phyloP scores from a whole-genome alignment of 2,888 invertebrate species.

The Dolichomitus sp. region DNA sequence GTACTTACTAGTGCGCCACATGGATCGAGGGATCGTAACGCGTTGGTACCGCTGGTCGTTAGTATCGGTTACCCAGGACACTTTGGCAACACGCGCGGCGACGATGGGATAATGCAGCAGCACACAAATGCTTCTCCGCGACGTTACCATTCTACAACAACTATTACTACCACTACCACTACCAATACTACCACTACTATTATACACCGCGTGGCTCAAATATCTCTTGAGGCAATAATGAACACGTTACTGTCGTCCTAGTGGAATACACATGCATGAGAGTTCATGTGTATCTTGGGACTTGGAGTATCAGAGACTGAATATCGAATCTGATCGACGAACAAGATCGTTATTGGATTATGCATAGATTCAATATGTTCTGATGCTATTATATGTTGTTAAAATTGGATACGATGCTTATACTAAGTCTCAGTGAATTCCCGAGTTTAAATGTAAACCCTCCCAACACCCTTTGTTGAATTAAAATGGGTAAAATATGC shows the following conservation, averaged over 20 bases:
- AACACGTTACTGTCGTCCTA: conserved; percentile 46
- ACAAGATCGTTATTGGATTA: conserved; percentile 14
- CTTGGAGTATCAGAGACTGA: conserved; percentile 8
- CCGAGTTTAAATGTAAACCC: too few relatives aligned
- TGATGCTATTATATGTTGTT: neutral
- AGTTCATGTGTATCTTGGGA: conserved; percentile 39
- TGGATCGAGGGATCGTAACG: conserved; percentile 37
- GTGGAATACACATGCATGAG: conserved; percentile 33
- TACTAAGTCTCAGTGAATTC: too few relatives aligned
- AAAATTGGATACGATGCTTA: neutral
- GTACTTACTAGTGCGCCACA: conserved; percentile 30
- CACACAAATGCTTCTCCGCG: neutral
- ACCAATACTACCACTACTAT: conserved; percentile 7
- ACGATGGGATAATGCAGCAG: conserved; percentile 18
- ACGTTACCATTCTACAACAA: conserved; percentile 1
- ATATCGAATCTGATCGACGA: conserved; percentile 27
- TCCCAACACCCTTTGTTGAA: too few relatives aligned
- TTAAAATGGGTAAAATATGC: too few relatives aligned
- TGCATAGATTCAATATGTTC: neutral
- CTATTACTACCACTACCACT: conserved; percentile 12
- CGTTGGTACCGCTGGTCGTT: conserved; percentile 33
- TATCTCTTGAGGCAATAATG: conserved; percentile 55
- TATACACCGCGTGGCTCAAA: conserved; percentile 25
- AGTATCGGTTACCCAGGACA: conserved; percentile 49
- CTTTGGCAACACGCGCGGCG: conserved; percentile 41